Base-by-base conservation (phyloP, 1,140 invertebrate species). In the Drosophila sturtevanti region DNA sequence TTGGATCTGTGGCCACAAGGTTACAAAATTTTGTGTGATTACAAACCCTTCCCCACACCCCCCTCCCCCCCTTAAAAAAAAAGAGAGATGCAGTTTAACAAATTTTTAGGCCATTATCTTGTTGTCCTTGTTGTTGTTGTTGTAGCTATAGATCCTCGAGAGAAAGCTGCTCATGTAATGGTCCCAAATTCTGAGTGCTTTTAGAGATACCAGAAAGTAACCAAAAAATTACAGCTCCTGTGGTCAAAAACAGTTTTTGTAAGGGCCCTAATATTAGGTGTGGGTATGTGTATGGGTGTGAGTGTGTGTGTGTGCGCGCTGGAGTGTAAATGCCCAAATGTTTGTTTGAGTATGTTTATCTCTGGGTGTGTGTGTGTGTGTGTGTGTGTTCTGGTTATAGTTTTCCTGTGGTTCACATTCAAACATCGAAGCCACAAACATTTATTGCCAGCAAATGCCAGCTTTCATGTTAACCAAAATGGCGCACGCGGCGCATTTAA, bases 141-240 rank as follows among this genome's bases (percentile, higher is more conserved):
- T 31, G 27, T 4, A 6, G 6, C 27, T 31, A n/a, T 24, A 41
- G 37, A 41, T 41, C 24, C 31, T 38, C 24, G 12, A 41, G 37
- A 31, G 27, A 22, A n/a, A n/a, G 27, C 27, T 34, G 24, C 35
- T 56, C 59, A 51, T 44, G 72, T 76, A 76, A 76, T 76, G 72
- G 64, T 31, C 65, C n/a, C 31, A 73, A 64, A 35, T 37, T 61
- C 60, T 76, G 72, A 76, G 72, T 77, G 73, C 65, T 73, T 69
- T 77, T 77, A 63, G 56, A 60, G 60, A 70, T 27, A 58, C 72
- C 55, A 79, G 81, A 85, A 80, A 85, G 79, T 87, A 87, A 87
- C 81, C 81, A 81, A 87, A 72, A 86, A 87, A 86, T 86, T 78
- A 87, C 77, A 79, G 82, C 79, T 81, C 78, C 72, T 86, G 74